Evolutionary conservation across 2,888 invertebrate genomes (phyloP), one percentile per base, ranked within the genome.

Genomic region (Chymomyza caudatula): DNA sequence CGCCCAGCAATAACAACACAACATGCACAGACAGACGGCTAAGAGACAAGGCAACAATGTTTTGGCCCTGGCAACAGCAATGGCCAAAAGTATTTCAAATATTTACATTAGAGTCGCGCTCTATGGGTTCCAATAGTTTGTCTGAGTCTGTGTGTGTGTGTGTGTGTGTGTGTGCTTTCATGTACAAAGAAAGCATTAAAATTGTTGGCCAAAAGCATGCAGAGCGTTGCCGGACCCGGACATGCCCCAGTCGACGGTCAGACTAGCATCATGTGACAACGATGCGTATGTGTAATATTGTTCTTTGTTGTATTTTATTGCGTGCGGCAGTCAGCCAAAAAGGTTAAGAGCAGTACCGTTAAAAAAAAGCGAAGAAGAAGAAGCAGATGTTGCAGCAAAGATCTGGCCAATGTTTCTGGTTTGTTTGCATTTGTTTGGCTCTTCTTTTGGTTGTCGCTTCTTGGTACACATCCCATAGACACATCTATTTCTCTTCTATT

Each of bases 391-490:
- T 37, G 29, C 29, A 37, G 29, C 29, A 11, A 4, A 37, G 29
- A 37, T 37, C 29, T 13, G 11, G 11, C 8, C 29, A 37, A 37
- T 11, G 11, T 37, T 37, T 37, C 29, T 37, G 29, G 29, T 49
- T 58, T 59, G 23, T 74, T 74, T 73, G 85, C 82, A 84, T 84
- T 84, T 84, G 77, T 86, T 86, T 81, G 78, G 68, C 70, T 81
- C 84, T 22, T 22, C 15, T 43, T 56, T 42, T 42, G n/a, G 19
- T 2, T 11, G 29, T 37, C 8, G 29, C 29, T 37, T 37, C 29
- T 37, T 37, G 29, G 29, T 37, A 37, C 29, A 37, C 29, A 37
- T 37, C 29, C 29, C 29, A 37, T 8, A 37, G 29, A 11, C 29
- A 37, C 29, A 37, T 37, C 29, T 37, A 37, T 37, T 37, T 37